These are phyloP conservation scores for Mareca strepera DNA, from an alignment of 2,797 vertebrate genomes.

Conservation along the genomic window DNA sequence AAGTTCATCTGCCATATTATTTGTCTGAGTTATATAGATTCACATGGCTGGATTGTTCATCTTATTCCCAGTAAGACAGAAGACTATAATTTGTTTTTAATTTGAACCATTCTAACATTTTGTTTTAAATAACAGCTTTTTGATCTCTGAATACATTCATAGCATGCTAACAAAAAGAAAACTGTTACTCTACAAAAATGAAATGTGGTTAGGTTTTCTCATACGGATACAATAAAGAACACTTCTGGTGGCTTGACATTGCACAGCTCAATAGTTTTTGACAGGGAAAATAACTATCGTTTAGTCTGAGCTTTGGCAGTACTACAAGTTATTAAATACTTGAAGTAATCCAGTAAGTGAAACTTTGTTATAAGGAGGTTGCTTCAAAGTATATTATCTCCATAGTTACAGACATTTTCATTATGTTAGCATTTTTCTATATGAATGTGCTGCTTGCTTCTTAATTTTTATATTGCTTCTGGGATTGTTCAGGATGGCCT, in stretches of 20 bases:
- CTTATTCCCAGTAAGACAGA: not conserved
- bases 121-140: conserved; percentile 52
- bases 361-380: conserved; percentile 45
- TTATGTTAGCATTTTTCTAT: not conserved
- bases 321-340: conserved; percentile 63
- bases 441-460: not conserved
- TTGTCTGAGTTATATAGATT: not conserved
- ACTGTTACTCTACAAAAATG: conserved; percentile 49
- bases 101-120: conserved; percentile 27
- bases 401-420: conserved; percentile 9
- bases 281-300: conserved; percentile 51
- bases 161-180: conserved; percentile 61
- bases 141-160: conserved; percentile 38
- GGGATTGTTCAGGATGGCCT: not conserved
- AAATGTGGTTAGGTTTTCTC: not conserved
- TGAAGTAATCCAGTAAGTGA: conserved; percentile 60
- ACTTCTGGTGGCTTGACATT: conserved; percentile 65
- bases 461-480: not conserved
- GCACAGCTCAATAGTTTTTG: conserved; percentile 58
- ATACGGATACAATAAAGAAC: conserved; percentile 55
- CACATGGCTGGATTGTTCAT: not conserved
- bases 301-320: conserved; percentile 63
- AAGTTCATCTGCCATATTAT: not conserved
- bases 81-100: conserved; percentile 26
- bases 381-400: conserved; percentile 30